These are phyloP conservation scores for Perithous albicinctus DNA, from an alignment of 2,888 invertebrate genomes.

Conservation along the genomic window DNA sequence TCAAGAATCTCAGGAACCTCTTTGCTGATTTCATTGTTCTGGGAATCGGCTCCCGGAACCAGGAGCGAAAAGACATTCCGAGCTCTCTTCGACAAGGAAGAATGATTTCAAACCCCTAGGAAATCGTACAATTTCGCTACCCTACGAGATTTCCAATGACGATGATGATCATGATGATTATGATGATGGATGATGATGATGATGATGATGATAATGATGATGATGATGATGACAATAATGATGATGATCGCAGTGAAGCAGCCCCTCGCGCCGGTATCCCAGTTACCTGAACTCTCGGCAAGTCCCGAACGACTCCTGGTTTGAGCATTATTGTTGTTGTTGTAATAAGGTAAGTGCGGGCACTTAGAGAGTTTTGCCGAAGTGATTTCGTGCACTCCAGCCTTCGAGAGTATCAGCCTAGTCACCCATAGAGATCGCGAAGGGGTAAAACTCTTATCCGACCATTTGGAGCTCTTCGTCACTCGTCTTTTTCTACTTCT, in stretches of 20 bases:
- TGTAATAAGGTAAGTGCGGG: constrained; percentile 63
- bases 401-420: constrained; percentile 56
- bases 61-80: neutral
- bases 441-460: constrained; percentile 18
- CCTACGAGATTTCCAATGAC: constrained; percentile 36
- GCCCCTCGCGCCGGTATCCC: constrained; percentile 9
- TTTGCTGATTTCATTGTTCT: constrained; percentile 32
- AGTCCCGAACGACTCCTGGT: constrained; percentile 27
- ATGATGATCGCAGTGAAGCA: constrained; percentile 48
- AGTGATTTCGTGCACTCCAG: constrained; percentile 47
- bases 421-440: constrained; percentile 53
- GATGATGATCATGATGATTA: constrained; percentile 28
- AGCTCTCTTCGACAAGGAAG: neutral
- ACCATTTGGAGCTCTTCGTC: constrained; percentile 10
- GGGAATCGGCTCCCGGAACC: constrained; percentile 26
- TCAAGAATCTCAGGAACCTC: constrained; percentile 18
- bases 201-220: no score
- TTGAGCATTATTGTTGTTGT: constrained; percentile 38
- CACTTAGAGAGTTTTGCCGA: constrained; percentile 50
- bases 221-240: constrained; percentile 6
- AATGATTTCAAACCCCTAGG: constrained; percentile 19
- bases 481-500: constrained; percentile 18
- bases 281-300: constrained; percentile 53
- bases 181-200: constrained; percentile 2
- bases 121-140: constrained; percentile 33